A percentile compares a stretch with the other conserved stretches of the same genome.
Conservation (phyloP, 2,888 invertebrate species). For the Oxystoma pomonae region DNA sequence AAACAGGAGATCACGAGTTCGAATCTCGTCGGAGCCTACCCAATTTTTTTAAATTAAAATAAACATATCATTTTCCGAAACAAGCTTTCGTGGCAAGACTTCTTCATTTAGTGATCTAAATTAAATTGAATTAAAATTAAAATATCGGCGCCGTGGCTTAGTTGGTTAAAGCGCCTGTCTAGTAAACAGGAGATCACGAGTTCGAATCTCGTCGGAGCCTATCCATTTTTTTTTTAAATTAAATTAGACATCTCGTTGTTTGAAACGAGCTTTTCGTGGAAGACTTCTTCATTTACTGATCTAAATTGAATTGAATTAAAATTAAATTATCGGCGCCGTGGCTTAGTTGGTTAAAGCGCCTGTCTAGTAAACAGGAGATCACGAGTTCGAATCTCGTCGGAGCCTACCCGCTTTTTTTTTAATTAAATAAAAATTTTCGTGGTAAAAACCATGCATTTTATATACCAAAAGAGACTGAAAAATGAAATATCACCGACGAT, state of each 20-base stretch:
- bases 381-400: conserved; percentile 63
- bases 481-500: too few species aligned
- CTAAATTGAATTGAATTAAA: too few species aligned
- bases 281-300: too few species aligned
- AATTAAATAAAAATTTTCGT: too few species aligned
- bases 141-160: conserved; percentile 70
- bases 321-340: conserved; percentile 65
- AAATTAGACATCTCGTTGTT: too few species aligned
- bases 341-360: conserved; percentile 79
- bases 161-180: conserved; percentile 75
- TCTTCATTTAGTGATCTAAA: too few species aligned
- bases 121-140: too few species aligned
- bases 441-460: too few species aligned
- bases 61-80: too few species aligned
- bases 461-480: too few species aligned
- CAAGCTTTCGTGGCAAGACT: too few species aligned
- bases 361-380: conserved; percentile 70
- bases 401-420: conserved; percentile 45
- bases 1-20: conserved; percentile 68
- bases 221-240: conserved; percentile 9
- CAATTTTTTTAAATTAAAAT: conserved; percentile 7
- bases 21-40: conserved; percentile 59
- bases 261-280: too few species aligned
- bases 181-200: conserved; percentile 67
- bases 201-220: conserved; percentile 64